phyloP scores from a whole-genome alignment of 2,888 invertebrate species.

The Emmelina monodactyla region DNA sequence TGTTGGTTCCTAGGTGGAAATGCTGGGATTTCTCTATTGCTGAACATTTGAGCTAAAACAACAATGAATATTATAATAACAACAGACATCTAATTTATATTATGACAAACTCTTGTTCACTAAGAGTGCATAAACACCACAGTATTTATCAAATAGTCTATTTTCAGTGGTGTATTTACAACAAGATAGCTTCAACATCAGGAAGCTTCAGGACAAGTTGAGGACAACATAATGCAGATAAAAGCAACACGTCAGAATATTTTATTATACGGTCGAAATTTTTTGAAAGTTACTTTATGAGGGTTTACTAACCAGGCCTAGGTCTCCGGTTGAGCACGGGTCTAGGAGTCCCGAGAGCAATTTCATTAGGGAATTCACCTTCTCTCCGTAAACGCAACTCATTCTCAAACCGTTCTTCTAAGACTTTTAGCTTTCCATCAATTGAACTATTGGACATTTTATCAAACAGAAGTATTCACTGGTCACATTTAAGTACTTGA shows the following conservation, averaged over 20 bases:
- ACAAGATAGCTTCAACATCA: too few species aligned
- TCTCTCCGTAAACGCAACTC: slow-evolving; percentile 70
- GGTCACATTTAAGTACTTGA: slow-evolving; percentile 45
- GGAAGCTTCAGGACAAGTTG: too few species aligned
- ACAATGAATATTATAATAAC: slow-evolving; percentile 6
- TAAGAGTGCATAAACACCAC: background rate
- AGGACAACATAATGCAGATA: too few species aligned
- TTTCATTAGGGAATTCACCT: slow-evolving; percentile 66
- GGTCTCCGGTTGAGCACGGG: slow-evolving; percentile 68
- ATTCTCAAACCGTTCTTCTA: slow-evolving; percentile 79
- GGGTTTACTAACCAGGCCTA: slow-evolving; percentile 69
- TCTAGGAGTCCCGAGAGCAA: slow-evolving; percentile 56
- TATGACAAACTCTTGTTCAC: background rate
- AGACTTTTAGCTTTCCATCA: slow-evolving; percentile 82
- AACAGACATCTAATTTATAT: slow-evolving; percentile 1
- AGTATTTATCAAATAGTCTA: background rate
- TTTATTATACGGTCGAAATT: too few species aligned
- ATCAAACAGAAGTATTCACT: slow-evolving; percentile 29
- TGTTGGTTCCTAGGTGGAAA: slow-evolving; percentile 67
- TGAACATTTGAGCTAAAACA: slow-evolving; percentile 36
- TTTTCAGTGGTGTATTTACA: too few species aligned
- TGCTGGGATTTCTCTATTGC: slow-evolving; percentile 59
- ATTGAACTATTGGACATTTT: slow-evolving; percentile 76
- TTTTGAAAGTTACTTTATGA: slow-evolving; percentile 5
- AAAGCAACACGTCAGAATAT: too few species aligned